Percentiles rank a stretch among this genome's conserved stretches.
Evolutionary conservation across 2,888 invertebrate genomes (phyloP).

Genomic region (Meteorus colon): DNA sequence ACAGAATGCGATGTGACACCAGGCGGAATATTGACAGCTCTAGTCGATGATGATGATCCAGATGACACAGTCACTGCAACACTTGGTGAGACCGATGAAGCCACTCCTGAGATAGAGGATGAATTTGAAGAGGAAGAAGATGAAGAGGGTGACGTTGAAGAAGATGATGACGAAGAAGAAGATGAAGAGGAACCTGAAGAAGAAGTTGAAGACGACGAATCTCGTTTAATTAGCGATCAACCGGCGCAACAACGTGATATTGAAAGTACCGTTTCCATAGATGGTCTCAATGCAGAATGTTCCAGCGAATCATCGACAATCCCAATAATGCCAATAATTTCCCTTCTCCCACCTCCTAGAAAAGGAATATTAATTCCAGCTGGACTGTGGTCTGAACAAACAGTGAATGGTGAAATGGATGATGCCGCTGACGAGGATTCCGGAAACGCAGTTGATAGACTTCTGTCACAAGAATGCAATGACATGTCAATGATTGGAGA

Average conservation of each 20-base stretch:
- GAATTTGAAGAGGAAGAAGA: conserved; percentile 58
- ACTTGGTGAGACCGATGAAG: conserved; percentile 21
- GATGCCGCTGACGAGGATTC: conserved; percentile 13
- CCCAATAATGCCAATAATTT: neutral
- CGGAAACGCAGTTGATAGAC: neutral
- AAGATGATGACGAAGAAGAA: conserved; percentile 54
- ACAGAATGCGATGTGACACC: conserved; percentile 43
- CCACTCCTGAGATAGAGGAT: conserved; percentile 44
- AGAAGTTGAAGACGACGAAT: conserved; percentile 49
- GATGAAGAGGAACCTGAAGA: conserved; percentile 50
- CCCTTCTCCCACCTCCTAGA: conserved; percentile 73
- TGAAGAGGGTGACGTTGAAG: conserved; percentile 59
- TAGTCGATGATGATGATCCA: conserved; percentile 53
- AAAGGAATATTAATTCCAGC: conserved; percentile 77
- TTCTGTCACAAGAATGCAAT: neutral
- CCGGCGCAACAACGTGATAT: neutral
- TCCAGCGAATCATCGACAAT: neutral
- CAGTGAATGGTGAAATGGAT: conserved; percentile 64
- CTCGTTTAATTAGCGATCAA: neutral
- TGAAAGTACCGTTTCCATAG: neutral
- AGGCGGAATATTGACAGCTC: conserved; percentile 16
- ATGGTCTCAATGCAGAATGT: neutral
- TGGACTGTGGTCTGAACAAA: conserved; percentile 73
- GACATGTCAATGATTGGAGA: neutral
- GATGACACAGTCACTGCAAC: conserved; percentile 22